Evolutionary conservation across 2,888 invertebrate genomes (phyloP), one percentile per base, ranked within the genome.

Genomic region (Caenorhabditis sp.): DNA sequence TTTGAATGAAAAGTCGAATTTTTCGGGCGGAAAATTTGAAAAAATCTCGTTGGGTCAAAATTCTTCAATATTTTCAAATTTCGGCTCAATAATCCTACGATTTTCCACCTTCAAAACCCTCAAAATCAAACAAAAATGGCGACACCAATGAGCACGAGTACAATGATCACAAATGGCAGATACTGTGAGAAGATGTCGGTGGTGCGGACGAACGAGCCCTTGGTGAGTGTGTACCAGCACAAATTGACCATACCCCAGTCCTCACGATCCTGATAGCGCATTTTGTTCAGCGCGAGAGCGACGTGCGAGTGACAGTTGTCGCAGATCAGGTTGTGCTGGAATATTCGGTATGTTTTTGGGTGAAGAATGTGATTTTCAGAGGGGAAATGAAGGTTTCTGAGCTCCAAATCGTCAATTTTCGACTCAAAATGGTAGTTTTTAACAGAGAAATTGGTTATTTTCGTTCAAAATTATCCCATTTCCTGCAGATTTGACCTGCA

Each of bases 261-360:
- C 3, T 90, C 89, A 49, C 92, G 92, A 63, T 92, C 92, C 54
- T 91, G 88, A 92, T 98, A 99, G 66, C 94, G 94, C 98, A 99
- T 99, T 63, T 95, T 93, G 93, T 96, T 96, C 28, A 99, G 94
- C 0, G 98, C 97, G 83, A 95, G 95, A 0, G 97, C 98, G 38
- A 97, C 97, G 93, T 98, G 98, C 0, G 98, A 98, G 93, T 99
- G 98, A 91, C 99, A 99, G 93, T 99, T 98, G 93, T 99, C 98
- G 93, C 96, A 98, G 92, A 95, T 95, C 83, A 99, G 93, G 93
- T 98, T 98, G 92, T 99, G 99, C 96, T 96, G 93, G 10, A 63
- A 92, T 91, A 68, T 66, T 77, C 28, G 0, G 68, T 6, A 16
- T 6, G 19, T 51, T 28, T 28, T 28, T 54, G 10, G 94, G n/a